A percentile compares a stretch with the other conserved stretches of the same genome.
These are phyloP conservation scores for Pteria penguin DNA, from an alignment of 2,888 invertebrate species.

Conservation along the genomic window DNA sequence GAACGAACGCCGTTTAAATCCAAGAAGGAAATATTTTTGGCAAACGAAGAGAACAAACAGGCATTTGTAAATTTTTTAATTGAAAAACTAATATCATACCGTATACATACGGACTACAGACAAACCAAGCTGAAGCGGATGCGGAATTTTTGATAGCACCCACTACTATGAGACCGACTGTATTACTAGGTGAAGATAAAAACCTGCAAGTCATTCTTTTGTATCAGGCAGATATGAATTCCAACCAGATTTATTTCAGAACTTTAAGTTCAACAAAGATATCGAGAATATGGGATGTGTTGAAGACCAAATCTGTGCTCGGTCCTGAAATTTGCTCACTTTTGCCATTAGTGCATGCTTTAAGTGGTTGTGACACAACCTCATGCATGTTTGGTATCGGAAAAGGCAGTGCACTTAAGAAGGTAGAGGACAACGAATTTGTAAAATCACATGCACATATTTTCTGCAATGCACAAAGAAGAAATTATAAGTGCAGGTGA, in stretches of 20 bases:
- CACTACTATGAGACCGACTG: slow-evolving; percentile 29
- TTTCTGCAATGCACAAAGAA: background rate
- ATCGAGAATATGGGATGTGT: slow-evolving; percentile 47
- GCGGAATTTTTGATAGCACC: slow-evolving; percentile 5
- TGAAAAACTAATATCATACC: background rate
- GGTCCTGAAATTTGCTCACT: slow-evolving; percentile 23
- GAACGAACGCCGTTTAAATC: background rate
- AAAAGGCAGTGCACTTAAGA: slow-evolving; percentile 45
- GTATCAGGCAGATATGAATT: slow-evolving; percentile 42
- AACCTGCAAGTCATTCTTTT: slow-evolving; percentile 57
- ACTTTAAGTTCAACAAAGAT: slow-evolving; percentile 29
- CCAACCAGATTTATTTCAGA: slow-evolving; percentile 31
- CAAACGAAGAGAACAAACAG: slow-evolving; percentile 58
- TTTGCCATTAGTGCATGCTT: slow-evolving; percentile 51
- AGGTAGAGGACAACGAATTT: slow-evolving; percentile 22
- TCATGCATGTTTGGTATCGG: slow-evolving; percentile 49
- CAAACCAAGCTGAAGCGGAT: background rate
- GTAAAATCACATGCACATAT: slow-evolving; percentile 10
- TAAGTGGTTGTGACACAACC: slow-evolving; percentile 54
- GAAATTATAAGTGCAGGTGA: slow-evolving; percentile 37
- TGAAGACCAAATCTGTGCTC: slow-evolving; percentile 16
- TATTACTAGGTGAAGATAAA: slow-evolving; percentile 65
- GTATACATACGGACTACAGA: background rate
- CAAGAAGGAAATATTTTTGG: slow-evolving; percentile 28
- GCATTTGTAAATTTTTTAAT: slow-evolving; percentile 50